These are phyloP conservation scores for Cheirogaleus medius DNA, from an alignment of 2,113 vertebrate species.

Conservation along the genomic window DNA sequence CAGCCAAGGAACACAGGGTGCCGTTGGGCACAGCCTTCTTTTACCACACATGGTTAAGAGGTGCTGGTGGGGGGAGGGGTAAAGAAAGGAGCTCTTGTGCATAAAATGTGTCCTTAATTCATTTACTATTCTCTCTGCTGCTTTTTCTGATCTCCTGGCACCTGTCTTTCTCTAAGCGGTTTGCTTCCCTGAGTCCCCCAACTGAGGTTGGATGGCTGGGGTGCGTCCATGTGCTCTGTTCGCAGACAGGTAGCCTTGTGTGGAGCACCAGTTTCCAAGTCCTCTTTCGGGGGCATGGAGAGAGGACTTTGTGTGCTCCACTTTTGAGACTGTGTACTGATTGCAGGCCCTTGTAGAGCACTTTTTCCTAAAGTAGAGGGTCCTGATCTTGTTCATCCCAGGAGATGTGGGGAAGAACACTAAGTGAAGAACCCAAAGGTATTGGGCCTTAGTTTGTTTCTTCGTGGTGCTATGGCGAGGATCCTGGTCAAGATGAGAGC, in stretches of 20 bases:
- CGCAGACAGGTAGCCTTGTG: neutral
- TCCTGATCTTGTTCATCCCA: neutral
- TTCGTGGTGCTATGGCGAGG: neutral
- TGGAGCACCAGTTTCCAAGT: neutral
- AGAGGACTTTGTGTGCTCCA: neutral
- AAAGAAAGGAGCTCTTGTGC: neutral
- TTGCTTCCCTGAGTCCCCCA: neutral
- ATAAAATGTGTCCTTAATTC: neutral
- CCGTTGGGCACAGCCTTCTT: neutral
- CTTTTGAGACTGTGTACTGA: neutral
- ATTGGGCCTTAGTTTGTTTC: neutral
- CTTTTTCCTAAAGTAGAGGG: neutral
- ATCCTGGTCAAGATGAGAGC: neutral
- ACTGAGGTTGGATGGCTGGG: neutral
- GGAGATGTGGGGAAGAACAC: neutral
- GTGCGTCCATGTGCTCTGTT: neutral
- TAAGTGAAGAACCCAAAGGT: neutral
- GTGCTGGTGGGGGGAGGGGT: neutral
- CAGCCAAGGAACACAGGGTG: neutral
- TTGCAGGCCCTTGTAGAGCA: neutral
- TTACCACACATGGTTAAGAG: neutral
- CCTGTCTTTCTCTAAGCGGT: neutral
- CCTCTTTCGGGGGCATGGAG: neutral
- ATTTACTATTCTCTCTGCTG: neutral
- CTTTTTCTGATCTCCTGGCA: slow-evolving; percentile 27